phyloP scores from a whole-genome alignment of 2,797 vertebrate genomes.

The Tarsius wallacei region DNA sequence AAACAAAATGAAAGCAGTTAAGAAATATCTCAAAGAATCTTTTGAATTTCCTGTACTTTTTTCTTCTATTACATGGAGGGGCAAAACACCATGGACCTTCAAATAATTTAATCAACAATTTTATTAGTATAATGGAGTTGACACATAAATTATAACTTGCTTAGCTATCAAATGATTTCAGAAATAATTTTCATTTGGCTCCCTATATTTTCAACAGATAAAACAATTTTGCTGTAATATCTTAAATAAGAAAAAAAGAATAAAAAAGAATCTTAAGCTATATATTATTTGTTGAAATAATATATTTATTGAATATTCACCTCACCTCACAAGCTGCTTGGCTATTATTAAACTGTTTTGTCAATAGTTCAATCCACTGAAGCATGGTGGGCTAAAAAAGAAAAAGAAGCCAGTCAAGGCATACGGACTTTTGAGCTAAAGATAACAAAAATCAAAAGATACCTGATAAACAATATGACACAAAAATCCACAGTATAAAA shows the following conservation, averaged over 20 bases:
- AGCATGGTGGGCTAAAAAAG: slow-evolving; percentile 97
- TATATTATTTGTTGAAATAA: slow-evolving; percentile 66
- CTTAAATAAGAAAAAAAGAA: slow-evolving; percentile 9
- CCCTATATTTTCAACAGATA: slow-evolving; percentile 34
- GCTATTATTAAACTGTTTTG: slow-evolving; percentile 99
- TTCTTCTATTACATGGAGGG: neutral
- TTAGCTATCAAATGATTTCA: slow-evolving; percentile 23
- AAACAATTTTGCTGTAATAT: slow-evolving; percentile 5
- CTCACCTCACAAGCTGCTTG: slow-evolving; percentile 98
- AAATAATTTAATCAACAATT: slow-evolving; percentile 34
- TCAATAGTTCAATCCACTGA: slow-evolving; percentile 99
- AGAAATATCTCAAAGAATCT: neutral
- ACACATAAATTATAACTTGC: slow-evolving; percentile 47
- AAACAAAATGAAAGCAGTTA: neutral
- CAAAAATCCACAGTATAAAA: slow-evolving; percentile 77
- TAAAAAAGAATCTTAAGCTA: neutral
- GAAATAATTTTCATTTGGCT: neutral
- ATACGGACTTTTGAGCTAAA: neutral
- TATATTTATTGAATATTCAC: slow-evolving; percentile 60
- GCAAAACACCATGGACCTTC: neutral
- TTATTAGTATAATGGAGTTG: neutral
- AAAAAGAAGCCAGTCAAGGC: slow-evolving; percentile 61
- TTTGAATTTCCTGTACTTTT: slow-evolving; percentile 30
- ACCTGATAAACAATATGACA: neutral
- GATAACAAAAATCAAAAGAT: slow-evolving; percentile 13